phyloP scores from a whole-genome alignment of 2,113 vertebrate species.

The Beaufortia kweichowensis region DNA sequence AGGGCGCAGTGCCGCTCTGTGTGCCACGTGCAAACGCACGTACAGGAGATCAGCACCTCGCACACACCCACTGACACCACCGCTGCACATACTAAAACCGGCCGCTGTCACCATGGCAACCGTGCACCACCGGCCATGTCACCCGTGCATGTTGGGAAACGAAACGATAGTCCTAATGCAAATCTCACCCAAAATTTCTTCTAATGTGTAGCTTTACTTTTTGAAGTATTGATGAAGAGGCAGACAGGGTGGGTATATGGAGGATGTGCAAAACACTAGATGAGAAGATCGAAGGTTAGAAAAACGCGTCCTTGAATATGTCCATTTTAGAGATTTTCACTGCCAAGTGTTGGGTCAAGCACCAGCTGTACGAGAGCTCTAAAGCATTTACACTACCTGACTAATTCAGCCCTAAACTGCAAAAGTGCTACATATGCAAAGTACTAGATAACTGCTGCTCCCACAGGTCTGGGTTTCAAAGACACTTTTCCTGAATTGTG shows the following conservation, averaged over 20 bases:
- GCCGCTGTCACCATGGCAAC: constrained; percentile 93
- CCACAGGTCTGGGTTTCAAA: constrained; percentile 8
- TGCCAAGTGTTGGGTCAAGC: constrained; percentile 32
- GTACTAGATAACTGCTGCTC: background rate
- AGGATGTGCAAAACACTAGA: constrained; percentile 8
- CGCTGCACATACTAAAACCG: constrained; percentile 45
- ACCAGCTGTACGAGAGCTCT: constrained; percentile 26
- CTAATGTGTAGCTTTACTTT: constrained; percentile 5
- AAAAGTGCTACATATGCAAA: constrained; percentile 28
- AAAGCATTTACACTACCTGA: constrained; percentile 16
- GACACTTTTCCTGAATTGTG: background rate
- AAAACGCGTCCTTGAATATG: constrained; percentile 30
- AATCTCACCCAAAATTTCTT: too few species aligned
- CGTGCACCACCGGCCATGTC: constrained; percentile 91
- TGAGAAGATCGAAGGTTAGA: constrained; percentile 26
- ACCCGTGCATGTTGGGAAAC: constrained; percentile 54
- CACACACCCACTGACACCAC: constrained; percentile 63
- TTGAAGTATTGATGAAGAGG: constrained; percentile 21
- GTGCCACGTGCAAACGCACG: constrained; percentile 75
- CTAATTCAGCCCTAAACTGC: constrained; percentile 19
- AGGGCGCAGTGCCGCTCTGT: constrained; percentile 64
- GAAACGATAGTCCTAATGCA: background rate
- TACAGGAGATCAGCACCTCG: constrained; percentile 78
- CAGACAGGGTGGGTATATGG: constrained; percentile 16
- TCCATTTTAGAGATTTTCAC: constrained; percentile 23